Evolutionary conservation across 2,797 vertebrate species (phyloP), one percentile per base, ranked within the genome.

Genomic region (Semotilus atromaculatus): DNA sequence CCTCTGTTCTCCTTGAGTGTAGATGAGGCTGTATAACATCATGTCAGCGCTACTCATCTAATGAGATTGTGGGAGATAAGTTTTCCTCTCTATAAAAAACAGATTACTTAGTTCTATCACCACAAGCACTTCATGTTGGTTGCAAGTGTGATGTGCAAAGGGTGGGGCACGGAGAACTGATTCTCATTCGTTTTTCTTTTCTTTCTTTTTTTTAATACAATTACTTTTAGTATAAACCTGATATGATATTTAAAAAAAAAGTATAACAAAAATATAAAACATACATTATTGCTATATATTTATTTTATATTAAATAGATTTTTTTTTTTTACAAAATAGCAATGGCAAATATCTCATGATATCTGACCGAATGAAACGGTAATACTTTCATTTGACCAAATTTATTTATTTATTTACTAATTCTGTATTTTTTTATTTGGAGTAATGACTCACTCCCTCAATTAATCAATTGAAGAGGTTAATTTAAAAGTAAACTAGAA

Each of bases 21-120:
- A 34, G 48, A 76, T 67, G 48, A 83, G 53, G 58, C 72, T 86
- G 60, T 77, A 83, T 77, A 68, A 60, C 77, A 38, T 19, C 29
- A 53, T 51, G 75, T 67, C 87, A 86, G 51, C n/a, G 60, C 40
- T 40, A 55, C 85, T 73, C 40, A 82, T 85, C 58, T 76, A 80
- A 31, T 73, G 31, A 62, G 67, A 67, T 80, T 40, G 58, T 48
- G 13, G n/a, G 19, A 77, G 79, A 77, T 45, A 34, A 36, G 48
- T 66, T 84, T 48, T 55, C 26, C 14, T 70, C 34, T 2, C 43
- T 53, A 40, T 82, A 53, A 67, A 66, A 31, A 7, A 4, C 23
- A 19, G 19, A 45, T 70, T 77, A 51, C 78, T 77, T 70, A 40
- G 48, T 70, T 67, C 60, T 36, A 2, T 67, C 36, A 55, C 58